Conservation (phyloP, 2,888 invertebrate genomes). For the Conus canariensis region DNA sequence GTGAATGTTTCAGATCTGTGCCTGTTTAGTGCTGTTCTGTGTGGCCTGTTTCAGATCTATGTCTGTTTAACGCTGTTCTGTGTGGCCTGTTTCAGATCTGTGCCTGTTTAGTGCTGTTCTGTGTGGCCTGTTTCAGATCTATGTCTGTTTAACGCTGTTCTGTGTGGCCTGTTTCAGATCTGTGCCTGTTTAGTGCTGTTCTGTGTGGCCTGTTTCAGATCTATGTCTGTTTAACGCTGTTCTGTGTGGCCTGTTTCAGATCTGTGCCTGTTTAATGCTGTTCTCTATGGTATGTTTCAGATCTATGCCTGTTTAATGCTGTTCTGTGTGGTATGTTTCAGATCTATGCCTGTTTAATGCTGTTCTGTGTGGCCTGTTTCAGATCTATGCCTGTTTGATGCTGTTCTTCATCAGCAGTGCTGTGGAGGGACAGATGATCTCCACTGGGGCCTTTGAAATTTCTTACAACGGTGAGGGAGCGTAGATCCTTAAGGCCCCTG, state of each 20-base stretch:
- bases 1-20: too few species aligned
- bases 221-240: not conserved
- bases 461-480: conserved; percentile 85
- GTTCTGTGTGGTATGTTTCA: conserved; percentile 50
- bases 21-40: too few species aligned
- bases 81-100: too few species aligned
- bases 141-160: too few species aligned
- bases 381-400: conserved; percentile 96
- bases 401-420: conserved; percentile 96
- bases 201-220: not conserved
- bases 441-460: conserved; percentile 96
- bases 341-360: conserved; percentile 97
- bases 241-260: too few species aligned
- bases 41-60: too few species aligned
- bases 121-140: too few species aligned
- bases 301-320: not conserved
- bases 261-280: too few species aligned
- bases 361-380: conserved; percentile 82
- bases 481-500: not conserved
- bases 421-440: conserved; percentile 90
- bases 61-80: too few species aligned
- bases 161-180: too few species aligned
- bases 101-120: too few species aligned
- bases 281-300: not conserved
- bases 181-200: too few species aligned